These are phyloP conservation scores for Takifugu flavidus DNA, from an alignment of 2,113 vertebrate species.

Conservation along the genomic window DNA sequence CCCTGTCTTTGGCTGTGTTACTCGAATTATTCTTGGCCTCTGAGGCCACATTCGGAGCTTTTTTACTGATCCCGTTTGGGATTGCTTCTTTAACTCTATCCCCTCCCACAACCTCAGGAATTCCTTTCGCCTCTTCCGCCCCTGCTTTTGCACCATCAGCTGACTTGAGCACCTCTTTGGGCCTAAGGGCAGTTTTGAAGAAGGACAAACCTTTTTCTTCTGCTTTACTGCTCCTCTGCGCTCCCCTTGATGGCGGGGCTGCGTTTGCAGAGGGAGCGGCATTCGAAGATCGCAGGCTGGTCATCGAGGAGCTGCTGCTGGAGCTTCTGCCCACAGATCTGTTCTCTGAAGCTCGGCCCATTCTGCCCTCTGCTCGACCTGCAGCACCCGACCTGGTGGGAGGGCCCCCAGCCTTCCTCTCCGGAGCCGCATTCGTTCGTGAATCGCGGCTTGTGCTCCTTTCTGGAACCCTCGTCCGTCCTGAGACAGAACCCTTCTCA, in stretches of 20 bases:
- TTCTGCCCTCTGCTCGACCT: slow-evolving; percentile 35
- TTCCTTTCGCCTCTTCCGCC: slow-evolving; percentile 66
- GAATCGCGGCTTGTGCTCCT: slow-evolving; percentile 84
- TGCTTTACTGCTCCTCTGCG: slow-evolving; percentile 86
- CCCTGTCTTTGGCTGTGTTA: slow-evolving; percentile 75
- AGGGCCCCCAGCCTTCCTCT: slow-evolving; percentile 61
- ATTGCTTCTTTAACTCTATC: slow-evolving; percentile 40
- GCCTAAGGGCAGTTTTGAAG: slow-evolving; percentile 91
- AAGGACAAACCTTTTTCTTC: slow-evolving; percentile 96
- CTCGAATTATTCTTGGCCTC: slow-evolving; percentile 53
- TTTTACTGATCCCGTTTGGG: slow-evolving; percentile 58
- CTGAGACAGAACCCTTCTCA: slow-evolving; percentile 67
- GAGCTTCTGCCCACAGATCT: slow-evolving; percentile 72
- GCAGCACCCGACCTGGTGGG: slow-evolving; percentile 57
- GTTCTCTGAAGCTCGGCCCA: slow-evolving; percentile 45
- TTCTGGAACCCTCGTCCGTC: slow-evolving; percentile 74
- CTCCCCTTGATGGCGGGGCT: slow-evolving; percentile 39
- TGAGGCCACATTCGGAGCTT: slow-evolving; percentile 62
- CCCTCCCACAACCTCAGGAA: slow-evolving; percentile 50
- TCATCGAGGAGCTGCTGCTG: slow-evolving; percentile 86
- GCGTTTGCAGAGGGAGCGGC: slow-evolving; percentile 34
- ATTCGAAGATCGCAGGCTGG: slow-evolving; percentile 86
- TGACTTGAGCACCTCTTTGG: slow-evolving; percentile 87
- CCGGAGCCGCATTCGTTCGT: slow-evolving; percentile 67
- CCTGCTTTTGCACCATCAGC: slow-evolving; percentile 81